phyloP scores from a whole-genome alignment of 2,797 vertebrate genomes.

The Coilia nasus region DNA sequence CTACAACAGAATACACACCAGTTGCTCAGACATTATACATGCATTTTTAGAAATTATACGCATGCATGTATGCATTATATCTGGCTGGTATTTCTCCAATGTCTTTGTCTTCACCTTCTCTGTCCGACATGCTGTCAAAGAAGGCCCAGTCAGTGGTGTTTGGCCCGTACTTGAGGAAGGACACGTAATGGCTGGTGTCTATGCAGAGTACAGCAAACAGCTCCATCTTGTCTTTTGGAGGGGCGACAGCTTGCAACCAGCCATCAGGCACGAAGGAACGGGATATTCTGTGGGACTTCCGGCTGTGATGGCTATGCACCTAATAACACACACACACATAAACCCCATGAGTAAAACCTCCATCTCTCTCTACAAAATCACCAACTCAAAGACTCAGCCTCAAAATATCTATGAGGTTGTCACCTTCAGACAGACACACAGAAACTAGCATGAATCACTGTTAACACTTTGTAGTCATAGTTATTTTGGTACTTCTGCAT shows the following conservation, averaged over 20 bases:
- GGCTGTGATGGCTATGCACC: slow-evolving; percentile 80
- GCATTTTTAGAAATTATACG: not conserved
- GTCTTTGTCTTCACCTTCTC: slow-evolving; percentile 71
- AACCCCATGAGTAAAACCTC: not conserved
- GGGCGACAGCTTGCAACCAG: slow-evolving; percentile 46
- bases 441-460: not conserved
- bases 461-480: not conserved
- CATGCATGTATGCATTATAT: not conserved
- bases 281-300: slow-evolving; percentile 62
- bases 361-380: not conserved
- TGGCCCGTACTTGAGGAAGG: slow-evolving; percentile 86
- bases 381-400: not conserved
- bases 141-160: slow-evolving; percentile 85
- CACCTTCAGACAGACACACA: not conserved
- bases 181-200: slow-evolving; percentile 91
- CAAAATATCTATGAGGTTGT: not conserved
- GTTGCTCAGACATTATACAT: not conserved
- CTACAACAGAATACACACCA: slow-evolving; percentile 58
- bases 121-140: slow-evolving; percentile 93
- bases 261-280: slow-evolving; percentile 68
- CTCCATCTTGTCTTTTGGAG: slow-evolving; percentile 81
- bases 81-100: not conserved
- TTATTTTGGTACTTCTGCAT: slow-evolving; percentile 16
- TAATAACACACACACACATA: slow-evolving; percentile 50
- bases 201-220: slow-evolving; percentile 91